These are phyloP conservation scores for Andricus grossulariae DNA, from an alignment of 1,140 invertebrate genomes.

Conservation along the genomic window DNA sequence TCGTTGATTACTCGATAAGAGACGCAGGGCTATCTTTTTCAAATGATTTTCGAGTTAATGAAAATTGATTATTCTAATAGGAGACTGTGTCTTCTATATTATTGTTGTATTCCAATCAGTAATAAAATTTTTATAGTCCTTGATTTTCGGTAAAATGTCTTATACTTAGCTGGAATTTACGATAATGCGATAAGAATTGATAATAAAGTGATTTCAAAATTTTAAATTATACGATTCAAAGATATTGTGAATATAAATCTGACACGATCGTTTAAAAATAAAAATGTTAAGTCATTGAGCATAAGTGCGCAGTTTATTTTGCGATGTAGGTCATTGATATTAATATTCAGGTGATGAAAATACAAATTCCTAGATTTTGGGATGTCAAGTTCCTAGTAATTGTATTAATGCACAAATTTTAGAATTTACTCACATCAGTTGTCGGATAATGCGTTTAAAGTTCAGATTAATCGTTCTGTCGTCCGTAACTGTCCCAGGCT, in stretches of 20 bases:
- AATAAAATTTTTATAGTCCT: too few relatives aligned
- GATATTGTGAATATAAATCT: neutral
- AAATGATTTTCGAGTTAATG: neutral
- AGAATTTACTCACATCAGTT: neutral
- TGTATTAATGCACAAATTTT: neutral
- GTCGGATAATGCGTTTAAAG: neutral
- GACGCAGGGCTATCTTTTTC: too few relatives aligned
- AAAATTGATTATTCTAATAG: neutral
- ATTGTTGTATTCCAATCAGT: too few relatives aligned
- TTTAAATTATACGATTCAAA: too few relatives aligned
- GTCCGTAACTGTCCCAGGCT: neutral
- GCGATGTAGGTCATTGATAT: neutral
- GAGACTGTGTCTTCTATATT: neutral
- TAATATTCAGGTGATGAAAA: neutral
- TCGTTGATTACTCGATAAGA: too few relatives aligned
- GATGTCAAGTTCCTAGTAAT: neutral
- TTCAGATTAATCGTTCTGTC: neutral
- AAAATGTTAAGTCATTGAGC: neutral
- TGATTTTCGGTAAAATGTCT: too few relatives aligned
- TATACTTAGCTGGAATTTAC: too few relatives aligned
- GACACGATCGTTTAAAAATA: neutral
- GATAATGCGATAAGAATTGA: too few relatives aligned
- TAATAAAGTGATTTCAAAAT: too few relatives aligned
- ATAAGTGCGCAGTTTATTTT: neutral
- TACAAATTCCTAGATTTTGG: neutral